phyloP scores from a whole-genome alignment of 2,797 vertebrate species.

The Chlorospingus flavigularis region DNA sequence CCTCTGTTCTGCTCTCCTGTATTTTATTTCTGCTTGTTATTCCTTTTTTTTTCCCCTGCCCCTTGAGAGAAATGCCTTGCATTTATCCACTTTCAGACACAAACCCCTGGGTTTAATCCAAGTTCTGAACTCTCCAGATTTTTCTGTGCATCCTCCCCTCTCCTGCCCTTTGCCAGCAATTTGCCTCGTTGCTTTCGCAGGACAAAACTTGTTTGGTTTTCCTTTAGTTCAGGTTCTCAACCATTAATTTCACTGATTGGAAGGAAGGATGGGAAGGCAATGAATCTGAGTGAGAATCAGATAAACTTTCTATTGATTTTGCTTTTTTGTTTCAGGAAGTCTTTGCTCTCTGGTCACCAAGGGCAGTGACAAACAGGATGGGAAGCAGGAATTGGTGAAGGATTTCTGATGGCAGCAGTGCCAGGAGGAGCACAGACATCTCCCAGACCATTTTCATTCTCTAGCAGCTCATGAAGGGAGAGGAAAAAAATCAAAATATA shows the following conservation, averaged over 20 bases:
- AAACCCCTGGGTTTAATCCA: not conserved
- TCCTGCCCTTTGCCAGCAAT: not conserved
- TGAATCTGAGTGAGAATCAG: not conserved
- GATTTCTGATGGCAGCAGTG: not conserved
- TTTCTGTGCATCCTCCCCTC: not conserved
- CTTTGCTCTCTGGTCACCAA: not conserved
- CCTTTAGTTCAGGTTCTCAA: not conserved
- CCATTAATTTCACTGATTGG: not conserved
- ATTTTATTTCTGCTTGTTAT: constrained; percentile 31
- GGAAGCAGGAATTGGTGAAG: not conserved
- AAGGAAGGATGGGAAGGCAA: not conserved
- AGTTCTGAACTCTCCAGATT: not conserved
- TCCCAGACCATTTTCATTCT: not conserved
- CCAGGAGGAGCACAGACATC: not conserved
- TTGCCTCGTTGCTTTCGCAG: not conserved
- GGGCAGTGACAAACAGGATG: not conserved
- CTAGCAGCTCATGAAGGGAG: not conserved
- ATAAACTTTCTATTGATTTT: not conserved
- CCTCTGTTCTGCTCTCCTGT: not conserved
- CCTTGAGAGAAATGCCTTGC: not conserved
- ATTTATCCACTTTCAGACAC: constrained; percentile 2
- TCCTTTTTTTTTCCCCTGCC: not conserved
- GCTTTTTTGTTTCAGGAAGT: not conserved
- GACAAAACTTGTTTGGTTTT: not conserved
- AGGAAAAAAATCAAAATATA: not conserved